Conservation (phyloP, 2,888 invertebrate species). For the Diaphora mendica region DNA sequence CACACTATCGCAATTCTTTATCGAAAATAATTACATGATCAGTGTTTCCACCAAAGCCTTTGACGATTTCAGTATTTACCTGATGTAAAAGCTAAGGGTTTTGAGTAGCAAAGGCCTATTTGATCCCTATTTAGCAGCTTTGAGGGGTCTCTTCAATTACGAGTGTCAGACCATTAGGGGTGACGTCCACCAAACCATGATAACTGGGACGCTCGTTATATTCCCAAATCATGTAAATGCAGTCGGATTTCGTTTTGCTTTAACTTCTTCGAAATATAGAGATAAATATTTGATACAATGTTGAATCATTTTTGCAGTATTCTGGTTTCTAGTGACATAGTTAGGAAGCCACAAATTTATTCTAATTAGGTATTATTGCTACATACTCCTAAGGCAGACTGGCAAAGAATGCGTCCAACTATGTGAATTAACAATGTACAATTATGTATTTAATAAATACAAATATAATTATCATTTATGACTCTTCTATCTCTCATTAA, state of each 20-base stretch:
- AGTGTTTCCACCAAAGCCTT: not conserved
- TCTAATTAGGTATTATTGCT: too few relatives aligned
- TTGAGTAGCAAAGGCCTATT: not conserved
- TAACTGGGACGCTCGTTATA: constrained; percentile 52
- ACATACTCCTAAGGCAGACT: too few relatives aligned
- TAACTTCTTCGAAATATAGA: constrained; percentile 4
- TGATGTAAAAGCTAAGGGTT: not conserved
- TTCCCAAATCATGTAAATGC: constrained; percentile 33
- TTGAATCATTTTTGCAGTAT: not conserved
- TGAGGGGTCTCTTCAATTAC: constrained; percentile 61
- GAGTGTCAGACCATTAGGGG: constrained; percentile 58
- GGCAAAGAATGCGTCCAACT: not conserved
- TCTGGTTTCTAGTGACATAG: not conserved
- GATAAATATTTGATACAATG: not conserved
- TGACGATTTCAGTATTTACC: not conserved
- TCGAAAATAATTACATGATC: not conserved
- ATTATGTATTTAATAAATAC: not conserved
- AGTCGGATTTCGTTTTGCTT: constrained; percentile 32
- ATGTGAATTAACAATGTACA: too few relatives aligned
- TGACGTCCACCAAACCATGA: constrained; percentile 40
- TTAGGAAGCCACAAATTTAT: too few relatives aligned
- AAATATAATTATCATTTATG: not conserved
- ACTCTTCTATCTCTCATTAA: too few relatives aligned
- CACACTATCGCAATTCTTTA: too few relatives aligned
- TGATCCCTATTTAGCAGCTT: constrained; percentile 23